phyloP scores from a whole-genome alignment of 2,797 vertebrate genomes.

The Anguilla anguilla region DNA sequence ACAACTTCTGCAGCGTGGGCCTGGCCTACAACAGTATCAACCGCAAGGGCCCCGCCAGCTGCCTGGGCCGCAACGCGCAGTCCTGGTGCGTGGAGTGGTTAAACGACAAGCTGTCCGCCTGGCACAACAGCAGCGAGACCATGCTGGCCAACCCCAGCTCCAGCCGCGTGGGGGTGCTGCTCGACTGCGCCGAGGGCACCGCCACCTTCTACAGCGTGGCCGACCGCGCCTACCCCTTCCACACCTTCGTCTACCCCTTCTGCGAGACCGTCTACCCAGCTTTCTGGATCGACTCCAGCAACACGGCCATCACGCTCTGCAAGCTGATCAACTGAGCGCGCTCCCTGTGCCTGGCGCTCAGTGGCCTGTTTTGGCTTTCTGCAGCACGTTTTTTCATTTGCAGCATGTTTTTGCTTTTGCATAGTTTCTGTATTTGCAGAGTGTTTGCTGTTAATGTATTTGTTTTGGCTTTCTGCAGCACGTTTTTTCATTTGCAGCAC shows the following conservation, averaged over 20 bases:
- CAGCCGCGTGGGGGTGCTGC: slow-evolving; percentile 81
- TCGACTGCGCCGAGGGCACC: slow-evolving; percentile 78
- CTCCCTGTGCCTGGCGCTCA: too few relatives aligned
- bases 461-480: too few relatives aligned
- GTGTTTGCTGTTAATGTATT: too few relatives aligned
- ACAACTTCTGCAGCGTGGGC: slow-evolving; percentile 83
- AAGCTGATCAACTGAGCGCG: slow-evolving; percentile 53
- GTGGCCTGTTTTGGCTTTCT: too few relatives aligned
- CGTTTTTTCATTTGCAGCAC: too few relatives aligned
- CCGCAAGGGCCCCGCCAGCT: slow-evolving; percentile 78
- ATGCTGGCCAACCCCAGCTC: slow-evolving; percentile 71
- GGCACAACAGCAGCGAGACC: slow-evolving; percentile 81
- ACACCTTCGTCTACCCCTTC: slow-evolving; percentile 78
- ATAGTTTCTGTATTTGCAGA: too few relatives aligned
- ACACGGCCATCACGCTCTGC: slow-evolving; percentile 74
- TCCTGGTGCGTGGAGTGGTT: slow-evolving; percentile 96
- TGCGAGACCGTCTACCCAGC: slow-evolving; percentile 81
- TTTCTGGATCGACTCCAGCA: slow-evolving; percentile 89
- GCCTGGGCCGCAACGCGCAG: slow-evolving; percentile 83
- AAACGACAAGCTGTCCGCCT: slow-evolving; percentile 84
- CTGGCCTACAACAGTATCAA: slow-evolving; percentile 83
- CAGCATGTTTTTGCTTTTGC: too few relatives aligned
- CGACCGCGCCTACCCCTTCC: slow-evolving; percentile 75
- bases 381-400: too few relatives aligned
- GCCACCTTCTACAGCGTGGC: slow-evolving; percentile 79